Evolutionary conservation across 2,113 vertebrate genomes (phyloP), one percentile per base, ranked within the genome.

Genomic region (Daboia siamensis): DNA sequence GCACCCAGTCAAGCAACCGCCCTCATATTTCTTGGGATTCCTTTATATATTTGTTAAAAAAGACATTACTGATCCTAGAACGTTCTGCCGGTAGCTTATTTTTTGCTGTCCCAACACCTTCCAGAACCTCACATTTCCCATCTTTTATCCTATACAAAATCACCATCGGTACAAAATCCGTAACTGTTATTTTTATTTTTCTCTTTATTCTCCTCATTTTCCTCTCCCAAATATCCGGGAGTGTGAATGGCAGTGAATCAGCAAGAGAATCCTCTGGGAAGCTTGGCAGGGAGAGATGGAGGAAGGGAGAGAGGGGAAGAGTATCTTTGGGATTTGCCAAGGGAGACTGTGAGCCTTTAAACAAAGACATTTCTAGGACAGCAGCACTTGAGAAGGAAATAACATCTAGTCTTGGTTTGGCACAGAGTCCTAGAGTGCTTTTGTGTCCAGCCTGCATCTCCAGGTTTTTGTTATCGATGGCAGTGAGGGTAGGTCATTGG

Each of bases 181-280:
- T 20, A 86, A 61, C 80, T 13, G 69, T 93, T 90, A 54, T 84
- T 92, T 74, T 54, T 52, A 88, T 88, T 57, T 48, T n/a, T 20
- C 61, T 24, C 29, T 90, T 44, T 69, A 21, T 26, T 5, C 44
- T 48, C 3, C 8, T 11, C 61, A 7, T 69, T 69, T 86, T 46
- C 74, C 90, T 15, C n/a, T 84, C 93, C 80, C 89, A 26, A 57
- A 91, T 93, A 94, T 91, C 92, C 94, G 95, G 90, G 86, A 33
- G 94, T 93, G 92, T 88, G 95, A 96, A 94, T 95, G 97, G 96
- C 97, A 97, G 96, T 97, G 97, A 97, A 97, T 97, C 97, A 97
- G 97, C 97, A 97, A 95, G 96, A 96, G 96, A 92, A 94, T 94
- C 94, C 93, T 94, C 91, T 20, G 84, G 86, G 86, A 54, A 90